These are phyloP conservation scores for Monodelphis domestica DNA, from an alignment of 2,797 vertebrate species.

Conservation along the genomic window DNA sequence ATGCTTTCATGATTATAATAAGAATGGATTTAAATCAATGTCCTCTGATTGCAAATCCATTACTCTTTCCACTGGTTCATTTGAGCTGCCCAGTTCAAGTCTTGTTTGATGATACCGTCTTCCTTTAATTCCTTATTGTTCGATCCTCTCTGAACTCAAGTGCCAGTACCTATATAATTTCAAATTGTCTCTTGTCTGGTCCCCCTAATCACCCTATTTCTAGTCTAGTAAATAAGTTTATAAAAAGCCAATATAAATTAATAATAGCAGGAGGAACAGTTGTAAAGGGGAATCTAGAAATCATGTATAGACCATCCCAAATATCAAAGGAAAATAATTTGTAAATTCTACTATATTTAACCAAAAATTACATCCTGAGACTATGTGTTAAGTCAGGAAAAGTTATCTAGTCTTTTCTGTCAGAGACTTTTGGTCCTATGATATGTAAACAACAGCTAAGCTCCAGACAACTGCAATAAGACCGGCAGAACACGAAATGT, in stretches of 20 bases:
- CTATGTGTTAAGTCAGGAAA: not conserved
- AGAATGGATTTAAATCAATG: not conserved
- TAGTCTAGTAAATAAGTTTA: not conserved
- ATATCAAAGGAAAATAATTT: not conserved
- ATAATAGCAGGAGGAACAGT: not conserved
- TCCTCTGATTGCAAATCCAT: not conserved
- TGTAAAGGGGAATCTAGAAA: not conserved
- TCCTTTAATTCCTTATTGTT: not conserved
- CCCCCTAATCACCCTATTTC: not conserved
- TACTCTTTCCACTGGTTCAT: not conserved
- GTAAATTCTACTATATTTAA: not conserved
- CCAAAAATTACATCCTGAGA: not conserved
- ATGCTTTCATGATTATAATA: not conserved
- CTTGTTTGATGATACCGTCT: not conserved
- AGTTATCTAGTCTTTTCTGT: not conserved
- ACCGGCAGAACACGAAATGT: not conserved
- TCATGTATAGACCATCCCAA: not conserved
- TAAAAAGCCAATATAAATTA: not conserved
- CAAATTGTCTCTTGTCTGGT: not conserved
- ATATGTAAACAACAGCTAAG: not conserved
- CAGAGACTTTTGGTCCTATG: not conserved
- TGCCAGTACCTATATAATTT: not conserved
- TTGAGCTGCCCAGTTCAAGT: not conserved
- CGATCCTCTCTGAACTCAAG: not conserved
- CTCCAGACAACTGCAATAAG: not conserved